Base-by-base conservation (phyloP, 2,888 invertebrate species). In the Clunio marinus region DNA sequence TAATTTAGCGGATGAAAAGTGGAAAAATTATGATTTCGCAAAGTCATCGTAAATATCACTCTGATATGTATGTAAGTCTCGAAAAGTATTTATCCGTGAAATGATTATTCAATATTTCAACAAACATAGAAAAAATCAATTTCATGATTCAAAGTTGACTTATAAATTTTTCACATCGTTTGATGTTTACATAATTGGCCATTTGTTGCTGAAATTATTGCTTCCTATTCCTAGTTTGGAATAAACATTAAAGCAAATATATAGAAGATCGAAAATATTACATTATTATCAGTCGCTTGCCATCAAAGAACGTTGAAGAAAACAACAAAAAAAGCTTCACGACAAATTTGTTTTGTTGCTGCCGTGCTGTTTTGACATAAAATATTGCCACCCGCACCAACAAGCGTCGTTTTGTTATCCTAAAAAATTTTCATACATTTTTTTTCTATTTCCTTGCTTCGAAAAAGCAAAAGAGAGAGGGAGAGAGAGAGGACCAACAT, bases 361-460 rank as follows among this genome's bases (percentile, higher is more conserved):
- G 32, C 32, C 32, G 22, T 51, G 35, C 59, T 59, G 28, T 32
- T 59, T 59, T 27, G 59, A 59, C 59, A 59, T 59, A 59, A 59
- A 59, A 59, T 59, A 59, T 59, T 59, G 59, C 59, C 59, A 59
- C 20, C 59, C 58, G 28, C 28, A 58, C 58, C 24, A 27, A n/a
- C n/a, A 58, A 58, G 46, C 10, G n/a, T 27, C 25, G 28, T 15
- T 13, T 22, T n/a, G n/a, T n/a, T n/a, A n/a, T 25, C 28, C 27
- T 58, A 58, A 58, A 58, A 58, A 25, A 58, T 32, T 5, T 32
- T 45, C n/a, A 15, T 45, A 15, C 7, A 17, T 51, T 51, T 24
- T 8, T 28, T 27, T 3, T 15, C 7, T 46, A 8, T 45, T 13
- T 45, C n/a, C 15, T 2, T 58, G 58, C 58, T 15, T 1, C 17